These are phyloP conservation scores for Mizuhopecten yessoensis DNA, from an alignment of 1,140 invertebrate genomes.

Conservation along the genomic window DNA sequence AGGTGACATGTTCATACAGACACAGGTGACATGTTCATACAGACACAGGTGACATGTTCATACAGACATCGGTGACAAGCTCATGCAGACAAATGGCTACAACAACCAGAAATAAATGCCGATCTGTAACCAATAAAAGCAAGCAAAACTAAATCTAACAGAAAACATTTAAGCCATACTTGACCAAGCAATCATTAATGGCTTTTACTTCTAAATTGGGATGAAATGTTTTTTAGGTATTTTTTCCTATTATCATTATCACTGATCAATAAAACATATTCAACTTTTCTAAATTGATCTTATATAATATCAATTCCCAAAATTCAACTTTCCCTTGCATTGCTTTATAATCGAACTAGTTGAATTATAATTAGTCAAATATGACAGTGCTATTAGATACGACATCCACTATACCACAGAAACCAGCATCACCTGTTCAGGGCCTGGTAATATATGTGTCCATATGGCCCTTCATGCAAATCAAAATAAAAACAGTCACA, in stretches of 20 bases:
- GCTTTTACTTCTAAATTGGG: not conserved
- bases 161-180: not conserved
- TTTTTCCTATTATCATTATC: too few species aligned
- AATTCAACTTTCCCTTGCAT: not conserved
- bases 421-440: not conserved
- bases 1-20: too few species aligned
- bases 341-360: too few species aligned
- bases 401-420: not conserved
- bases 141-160: not conserved
- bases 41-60: too few species aligned
- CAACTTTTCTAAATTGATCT: too few species aligned
- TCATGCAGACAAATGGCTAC: too few species aligned
- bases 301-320: not conserved
- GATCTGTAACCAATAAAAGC: too few species aligned
- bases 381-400: not conserved
- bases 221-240: too few species aligned
- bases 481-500: not conserved
- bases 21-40: too few species aligned
- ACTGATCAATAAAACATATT: too few species aligned
- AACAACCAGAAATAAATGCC: too few species aligned
- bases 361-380: not conserved
- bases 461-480: constrained; percentile 26
- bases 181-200: not conserved
- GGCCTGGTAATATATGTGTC: constrained; percentile 11
- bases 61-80: too few species aligned